Base-by-base conservation (phyloP, 2,797 vertebrate species). In the Nannoperca obscura region DNA sequence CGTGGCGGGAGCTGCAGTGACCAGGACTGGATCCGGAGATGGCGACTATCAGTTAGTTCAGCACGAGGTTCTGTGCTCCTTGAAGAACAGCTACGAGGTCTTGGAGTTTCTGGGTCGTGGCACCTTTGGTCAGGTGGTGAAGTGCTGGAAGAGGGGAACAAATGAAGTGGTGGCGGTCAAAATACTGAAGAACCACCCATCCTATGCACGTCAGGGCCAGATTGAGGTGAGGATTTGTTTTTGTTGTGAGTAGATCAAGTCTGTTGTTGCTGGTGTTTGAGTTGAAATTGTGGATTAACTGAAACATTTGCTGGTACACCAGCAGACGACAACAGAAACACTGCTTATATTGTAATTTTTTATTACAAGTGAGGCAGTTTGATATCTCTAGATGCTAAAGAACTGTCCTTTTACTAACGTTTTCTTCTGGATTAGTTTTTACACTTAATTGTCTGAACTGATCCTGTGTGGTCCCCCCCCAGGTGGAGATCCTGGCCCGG, bases 181-280 rank as follows among this genome's bases (percentile, higher is more conserved):
- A 91, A 99, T 99, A 92, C 82, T 99, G 89, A 99, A 99, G 95
- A 99, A 99, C 87, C 98, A 99, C 87, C 98, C 98, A 76, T 99
- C 98, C 1, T 99, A 99, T 17, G 98, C 97, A 68, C 97, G 98
- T 1, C 98, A 99, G 83, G 98, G 98, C 54, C 98, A 99, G 88
- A 99, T 99, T 76, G 98, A 98, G 95, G 97, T 98, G 84, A 96
- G 96, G 19, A 49, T 63, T 55, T 46, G 14, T 63, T 47, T 59
- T 53, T 69, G 36, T 74, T 13, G 1, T 24, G 5, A 14, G 1
- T 22, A 12, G 3, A 59, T 8, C 8, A 63, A 30, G 50, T 38
- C 10, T 52, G n/a, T 53, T 0, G 1, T 50, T 53, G 2, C 58
- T 2, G 11, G 6, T 63, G 47, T 32, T 40, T 9, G 53, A 7